Conservation (phyloP, 1,140 invertebrate genomes). For the Brachionus koreanus region DNA sequence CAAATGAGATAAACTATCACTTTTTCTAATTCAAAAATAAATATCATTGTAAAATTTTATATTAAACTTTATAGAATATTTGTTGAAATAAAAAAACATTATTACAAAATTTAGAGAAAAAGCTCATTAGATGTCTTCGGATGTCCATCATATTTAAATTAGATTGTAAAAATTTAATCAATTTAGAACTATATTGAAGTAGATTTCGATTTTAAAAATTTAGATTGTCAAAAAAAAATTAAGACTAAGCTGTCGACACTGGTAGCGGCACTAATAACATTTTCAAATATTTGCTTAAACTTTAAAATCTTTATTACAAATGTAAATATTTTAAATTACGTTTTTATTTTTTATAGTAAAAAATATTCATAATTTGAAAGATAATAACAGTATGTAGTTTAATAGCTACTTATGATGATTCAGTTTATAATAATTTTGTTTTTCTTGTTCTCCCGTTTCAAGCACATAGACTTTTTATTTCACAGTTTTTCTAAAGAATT, state of each 20-base stretch:
- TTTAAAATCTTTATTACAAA: not conserved
- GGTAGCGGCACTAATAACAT: not conserved
- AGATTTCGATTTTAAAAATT: not conserved
- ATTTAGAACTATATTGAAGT: no score
- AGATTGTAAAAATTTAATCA: no score
- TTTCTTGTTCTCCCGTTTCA: not conserved
- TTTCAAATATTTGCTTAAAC: not conserved
- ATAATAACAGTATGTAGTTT: not conserved
- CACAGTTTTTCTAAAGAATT: not conserved
- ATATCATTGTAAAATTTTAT: not conserved
- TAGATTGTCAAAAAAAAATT: not conserved
- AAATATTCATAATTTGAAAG: not conserved
- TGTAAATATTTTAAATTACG: not conserved
- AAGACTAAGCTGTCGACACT: not conserved
- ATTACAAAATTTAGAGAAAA: not conserved
- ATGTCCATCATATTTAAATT: no score
- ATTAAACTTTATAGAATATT: not conserved
- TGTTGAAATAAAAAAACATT: not conserved
- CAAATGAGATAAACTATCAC: not conserved
- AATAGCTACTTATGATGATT: not conserved
- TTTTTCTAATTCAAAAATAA: not conserved
- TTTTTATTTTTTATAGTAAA: not conserved
- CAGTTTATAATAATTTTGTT: slow-evolving; percentile 6
- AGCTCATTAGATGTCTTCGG: no score
- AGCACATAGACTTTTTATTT: not conserved